Percentiles rank a stretch among this genome's conserved stretches.
Evolutionary conservation across 1,140 invertebrate species (phyloP).

Genomic region (Drosophila yakuba): DNA sequence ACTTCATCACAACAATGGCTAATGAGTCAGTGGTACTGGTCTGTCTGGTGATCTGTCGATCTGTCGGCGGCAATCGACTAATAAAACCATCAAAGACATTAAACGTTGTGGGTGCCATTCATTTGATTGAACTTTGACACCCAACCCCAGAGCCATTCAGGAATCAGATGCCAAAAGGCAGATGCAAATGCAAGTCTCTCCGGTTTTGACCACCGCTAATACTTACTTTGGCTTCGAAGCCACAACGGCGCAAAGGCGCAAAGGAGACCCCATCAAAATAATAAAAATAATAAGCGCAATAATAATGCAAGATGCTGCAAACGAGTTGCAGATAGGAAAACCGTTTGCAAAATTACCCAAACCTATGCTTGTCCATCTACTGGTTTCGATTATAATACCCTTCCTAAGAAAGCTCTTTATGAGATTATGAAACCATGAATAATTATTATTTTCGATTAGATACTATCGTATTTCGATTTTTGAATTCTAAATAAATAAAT

Average conservation of each 20-base stretch:
- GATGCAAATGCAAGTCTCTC: slow-evolving; percentile 47
- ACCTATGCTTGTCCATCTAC: slow-evolving; percentile 35
- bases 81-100: slow-evolving; percentile 82
- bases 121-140: slow-evolving; percentile 78
- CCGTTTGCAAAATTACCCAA: slow-evolving; percentile 57
- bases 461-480: not conserved
- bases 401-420: not conserved
- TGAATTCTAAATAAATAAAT: no score
- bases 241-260: slow-evolving; percentile 40
- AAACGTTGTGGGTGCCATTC: slow-evolving; percentile 81
- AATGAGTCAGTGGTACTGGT: slow-evolving; percentile 69
- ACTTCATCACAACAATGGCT: slow-evolving; percentile 81
- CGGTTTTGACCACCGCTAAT: slow-evolving; percentile 47
- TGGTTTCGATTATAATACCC: slow-evolving; percentile 13
- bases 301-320: slow-evolving; percentile 69
- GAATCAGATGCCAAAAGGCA: slow-evolving; percentile 35
- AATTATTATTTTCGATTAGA: not conserved
- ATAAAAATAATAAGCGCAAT: slow-evolving; percentile 71
- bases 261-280: slow-evolving; percentile 53
- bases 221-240: slow-evolving; percentile 20
- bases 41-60: not conserved
- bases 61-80: slow-evolving; percentile 68
- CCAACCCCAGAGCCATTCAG: slow-evolving; percentile 36
- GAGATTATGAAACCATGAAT: not conserved
- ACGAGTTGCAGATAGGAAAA: slow-evolving; percentile 66